Evolutionary conservation across 2,888 invertebrate species (phyloP).

Genomic region (Tinea trinotella): DNA sequence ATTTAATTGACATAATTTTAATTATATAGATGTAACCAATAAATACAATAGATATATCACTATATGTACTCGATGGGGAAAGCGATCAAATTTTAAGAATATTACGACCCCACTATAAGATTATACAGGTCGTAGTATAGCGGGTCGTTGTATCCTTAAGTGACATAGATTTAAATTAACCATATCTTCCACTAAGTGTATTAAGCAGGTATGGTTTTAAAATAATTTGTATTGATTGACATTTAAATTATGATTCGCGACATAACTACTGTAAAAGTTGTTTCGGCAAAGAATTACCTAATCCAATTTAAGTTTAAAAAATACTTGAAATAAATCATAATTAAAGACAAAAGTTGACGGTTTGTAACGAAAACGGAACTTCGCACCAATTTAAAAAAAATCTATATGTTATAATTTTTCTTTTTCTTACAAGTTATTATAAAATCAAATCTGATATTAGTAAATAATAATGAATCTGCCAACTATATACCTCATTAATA

Average conservation of each 20-base stretch:
- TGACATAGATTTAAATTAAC: slow-evolving; percentile 66
- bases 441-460: background rate
- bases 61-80: slow-evolving; percentile 52
- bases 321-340: too few species aligned
- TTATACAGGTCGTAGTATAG: slow-evolving; percentile 15
- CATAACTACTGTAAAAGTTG: too few species aligned
- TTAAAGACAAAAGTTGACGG: too few species aligned
- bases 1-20: slow-evolving; percentile 5
- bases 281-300: too few species aligned
- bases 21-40: slow-evolving; percentile 36
- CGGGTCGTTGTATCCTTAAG: slow-evolving; percentile 52
- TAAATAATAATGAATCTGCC: background rate
- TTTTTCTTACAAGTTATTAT: background rate
- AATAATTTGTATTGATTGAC: background rate
- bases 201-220: slow-evolving; percentile 30
- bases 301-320: too few species aligned
- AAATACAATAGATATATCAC: slow-evolving; percentile 57
- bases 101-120: slow-evolving; percentile 39
- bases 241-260: too few species aligned
- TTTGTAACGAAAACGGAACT: too few species aligned
- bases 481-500: slow-evolving; percentile 1
- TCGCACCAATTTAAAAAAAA: too few species aligned
- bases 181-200: slow-evolving; percentile 62
- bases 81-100: slow-evolving; percentile 41
- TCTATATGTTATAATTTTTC: background rate